phyloP scores from a whole-genome alignment of 2,113 vertebrate genomes.

The Nansenia antarctica region DNA sequence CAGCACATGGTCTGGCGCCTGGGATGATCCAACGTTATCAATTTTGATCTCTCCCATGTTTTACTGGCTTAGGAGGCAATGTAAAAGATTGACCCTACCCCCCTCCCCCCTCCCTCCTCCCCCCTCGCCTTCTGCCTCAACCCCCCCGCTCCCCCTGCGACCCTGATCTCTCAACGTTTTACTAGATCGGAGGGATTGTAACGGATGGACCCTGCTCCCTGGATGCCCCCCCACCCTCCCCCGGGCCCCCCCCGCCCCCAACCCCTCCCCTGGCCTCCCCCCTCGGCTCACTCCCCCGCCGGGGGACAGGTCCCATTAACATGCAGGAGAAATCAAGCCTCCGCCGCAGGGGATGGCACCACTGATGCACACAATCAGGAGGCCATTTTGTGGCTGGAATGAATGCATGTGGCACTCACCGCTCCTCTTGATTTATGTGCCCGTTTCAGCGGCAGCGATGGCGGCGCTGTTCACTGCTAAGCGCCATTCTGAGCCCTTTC shows the following conservation, averaged over 20 bases:
- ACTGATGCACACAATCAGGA: slow-evolving; percentile 2
- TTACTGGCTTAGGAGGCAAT: neutral
- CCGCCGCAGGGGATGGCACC: neutral
- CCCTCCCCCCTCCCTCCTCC: neutral
- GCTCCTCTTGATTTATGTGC: slow-evolving; percentile 53
- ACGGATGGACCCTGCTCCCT: slow-evolving; percentile 13
- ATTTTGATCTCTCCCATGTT: slow-evolving; percentile 28
- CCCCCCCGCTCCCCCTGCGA: neutral
- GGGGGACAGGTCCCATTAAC: neutral
- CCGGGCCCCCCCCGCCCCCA: neutral
- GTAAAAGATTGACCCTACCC: too few relatives aligned
- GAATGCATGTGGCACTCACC: slow-evolving; percentile 32
- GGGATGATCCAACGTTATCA: slow-evolving; percentile 43
- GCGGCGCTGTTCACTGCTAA: too few relatives aligned
- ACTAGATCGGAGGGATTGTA: too few relatives aligned
- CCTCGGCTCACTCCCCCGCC: neutral
- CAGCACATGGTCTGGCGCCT: neutral
- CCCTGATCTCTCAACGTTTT: too few relatives aligned
- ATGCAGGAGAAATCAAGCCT: neutral
- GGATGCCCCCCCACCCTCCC: neutral
- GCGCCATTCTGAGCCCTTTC: slow-evolving; percentile 47
- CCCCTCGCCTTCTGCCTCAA: neutral
- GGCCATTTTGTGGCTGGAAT: slow-evolving; percentile 2
- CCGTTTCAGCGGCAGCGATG: slow-evolving; percentile 38
- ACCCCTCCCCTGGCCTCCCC: neutral